Evolutionary conservation across 2,113 vertebrate species (phyloP).

Genomic region (Lampris megalopsis): DNA sequence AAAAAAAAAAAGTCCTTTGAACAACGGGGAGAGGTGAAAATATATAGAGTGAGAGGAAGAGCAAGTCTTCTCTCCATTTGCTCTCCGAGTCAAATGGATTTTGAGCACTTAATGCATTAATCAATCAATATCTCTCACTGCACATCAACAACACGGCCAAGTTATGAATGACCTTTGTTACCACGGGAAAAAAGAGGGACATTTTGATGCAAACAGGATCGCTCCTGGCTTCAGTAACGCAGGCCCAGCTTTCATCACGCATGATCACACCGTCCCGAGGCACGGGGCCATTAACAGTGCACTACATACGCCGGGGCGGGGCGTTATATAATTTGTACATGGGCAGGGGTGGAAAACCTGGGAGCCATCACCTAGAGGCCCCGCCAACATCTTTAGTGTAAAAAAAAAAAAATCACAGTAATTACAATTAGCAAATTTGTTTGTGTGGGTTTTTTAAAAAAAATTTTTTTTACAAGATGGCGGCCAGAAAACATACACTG

Average conservation of each 20-base stretch:
- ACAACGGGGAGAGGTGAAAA: constrained; percentile 98
- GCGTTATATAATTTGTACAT: constrained; percentile 84
- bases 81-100: constrained; percentile 99
- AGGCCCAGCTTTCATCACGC: constrained; percentile 89
- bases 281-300: constrained; percentile 84
- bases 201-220: constrained; percentile 96
- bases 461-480: no score
- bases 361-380: constrained; percentile 16
- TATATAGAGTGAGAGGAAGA: constrained; percentile 83
- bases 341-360: constrained; percentile 56
- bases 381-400: constrained; percentile 22
- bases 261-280: constrained; percentile 90
- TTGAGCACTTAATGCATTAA: constrained; percentile 99
- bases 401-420: no score
- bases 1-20: constrained; percentile 88
- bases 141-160: constrained; percentile 96
- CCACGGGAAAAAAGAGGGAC: constrained; percentile 88
- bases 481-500: not conserved
- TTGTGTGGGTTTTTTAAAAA: no score
- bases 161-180: constrained; percentile 99
- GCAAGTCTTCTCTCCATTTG: constrained; percentile 90
- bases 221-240: constrained; percentile 93
- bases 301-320: constrained; percentile 87
- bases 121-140: constrained; percentile 99
- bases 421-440: no score